A percentile compares a stretch with the other conserved stretches of the same genome.
phyloP scores from a whole-genome alignment of 2,888 invertebrate species.

The Rotaria macrura region DNA sequence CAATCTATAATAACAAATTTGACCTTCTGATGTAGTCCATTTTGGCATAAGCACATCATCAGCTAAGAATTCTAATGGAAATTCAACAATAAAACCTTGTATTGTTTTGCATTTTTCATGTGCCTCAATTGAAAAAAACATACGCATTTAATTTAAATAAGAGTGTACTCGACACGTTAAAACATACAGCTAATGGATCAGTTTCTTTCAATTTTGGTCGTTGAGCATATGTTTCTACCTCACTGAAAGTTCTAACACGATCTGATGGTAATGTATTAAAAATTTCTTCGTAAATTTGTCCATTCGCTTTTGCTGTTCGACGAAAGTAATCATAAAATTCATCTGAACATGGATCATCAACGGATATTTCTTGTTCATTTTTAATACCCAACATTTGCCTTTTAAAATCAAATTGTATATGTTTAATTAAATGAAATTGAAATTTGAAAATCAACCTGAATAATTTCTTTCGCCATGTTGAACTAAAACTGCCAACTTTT shows the following conservation, averaged over 20 bases:
- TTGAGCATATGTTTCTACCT: too few species aligned
- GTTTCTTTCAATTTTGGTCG: too few species aligned
- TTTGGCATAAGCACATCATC: background rate
- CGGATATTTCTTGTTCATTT: constrained; percentile 36
- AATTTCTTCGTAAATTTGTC: constrained; percentile 74
- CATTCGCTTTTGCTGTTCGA: constrained; percentile 67
- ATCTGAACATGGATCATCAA: constrained; percentile 67
- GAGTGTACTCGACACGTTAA: too few species aligned
- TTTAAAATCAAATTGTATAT: too few species aligned
- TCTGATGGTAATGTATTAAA: background rate
- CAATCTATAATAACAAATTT: too few species aligned
- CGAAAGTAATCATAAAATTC: constrained; percentile 81
- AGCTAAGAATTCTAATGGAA: background rate
- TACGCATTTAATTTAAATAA: too few species aligned
- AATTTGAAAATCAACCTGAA: background rate
- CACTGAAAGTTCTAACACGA: background rate
- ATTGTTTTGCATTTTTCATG: background rate
- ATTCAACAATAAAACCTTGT: constrained; percentile 3
- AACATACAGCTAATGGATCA: too few species aligned
- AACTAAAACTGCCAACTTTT: constrained; percentile 74
- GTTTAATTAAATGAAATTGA: constrained; percentile 48
- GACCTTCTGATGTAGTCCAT: background rate
- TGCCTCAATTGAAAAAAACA: background rate
- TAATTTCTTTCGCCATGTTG: constrained; percentile 58
- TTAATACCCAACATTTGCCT: background rate